phyloP scores from a whole-genome alignment of 2,888 invertebrate species.

The Ormyrus labotus region DNA sequence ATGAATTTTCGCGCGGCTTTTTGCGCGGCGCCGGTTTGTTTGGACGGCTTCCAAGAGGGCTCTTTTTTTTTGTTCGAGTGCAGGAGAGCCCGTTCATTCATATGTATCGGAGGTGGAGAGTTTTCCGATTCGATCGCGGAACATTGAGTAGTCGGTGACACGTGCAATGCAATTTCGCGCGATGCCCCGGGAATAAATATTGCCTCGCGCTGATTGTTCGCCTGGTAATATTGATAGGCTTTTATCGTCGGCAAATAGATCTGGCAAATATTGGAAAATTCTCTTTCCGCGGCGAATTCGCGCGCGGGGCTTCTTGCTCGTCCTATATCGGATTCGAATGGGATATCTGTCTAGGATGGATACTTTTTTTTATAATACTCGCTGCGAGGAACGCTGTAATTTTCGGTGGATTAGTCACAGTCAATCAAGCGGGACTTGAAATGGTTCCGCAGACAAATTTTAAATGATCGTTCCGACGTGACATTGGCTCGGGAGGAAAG shows the following conservation, averaged over 20 bases:
- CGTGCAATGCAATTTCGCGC: conserved; percentile 9
- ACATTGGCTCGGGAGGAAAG: no score
- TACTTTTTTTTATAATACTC: no score
- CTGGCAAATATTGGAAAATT: not conserved
- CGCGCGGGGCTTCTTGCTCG: no score
- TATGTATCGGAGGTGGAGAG: not conserved
- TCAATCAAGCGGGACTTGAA: no score
- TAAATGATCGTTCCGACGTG: no score
- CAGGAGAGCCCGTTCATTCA: not conserved
- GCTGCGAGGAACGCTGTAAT: no score
- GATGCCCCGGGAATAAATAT: not conserved
- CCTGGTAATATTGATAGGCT: no score
- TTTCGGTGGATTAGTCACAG: no score
- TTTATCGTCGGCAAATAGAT: no score
- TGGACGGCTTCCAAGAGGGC: conserved; percentile 16
- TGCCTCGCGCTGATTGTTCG: not conserved
- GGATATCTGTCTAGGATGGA: no score
- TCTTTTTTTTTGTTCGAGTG: not conserved
- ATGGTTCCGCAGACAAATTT: no score
- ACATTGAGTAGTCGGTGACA: not conserved
- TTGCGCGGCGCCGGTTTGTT: not conserved
- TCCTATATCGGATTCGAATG: no score
- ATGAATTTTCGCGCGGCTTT: conserved; percentile 7
- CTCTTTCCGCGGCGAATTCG: not conserved
- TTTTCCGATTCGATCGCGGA: conserved; percentile 14